Conservation (phyloP, 2,113 vertebrate genomes). For the Gadus chalcogrammus region DNA sequence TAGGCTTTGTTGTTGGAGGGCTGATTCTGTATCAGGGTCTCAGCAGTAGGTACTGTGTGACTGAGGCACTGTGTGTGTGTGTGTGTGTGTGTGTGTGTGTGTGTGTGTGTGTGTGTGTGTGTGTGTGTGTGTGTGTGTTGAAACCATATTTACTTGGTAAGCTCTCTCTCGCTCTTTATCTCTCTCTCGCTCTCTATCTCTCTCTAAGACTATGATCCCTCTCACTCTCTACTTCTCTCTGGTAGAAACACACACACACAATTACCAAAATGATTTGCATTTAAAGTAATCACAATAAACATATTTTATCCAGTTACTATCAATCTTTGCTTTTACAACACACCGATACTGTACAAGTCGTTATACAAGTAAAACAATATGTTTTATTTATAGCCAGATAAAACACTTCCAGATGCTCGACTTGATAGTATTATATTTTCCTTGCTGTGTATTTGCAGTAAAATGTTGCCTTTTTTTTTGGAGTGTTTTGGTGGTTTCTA, state of each 20-base stretch:
- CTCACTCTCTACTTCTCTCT: slow-evolving; percentile 3
- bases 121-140: slow-evolving; percentile 17
- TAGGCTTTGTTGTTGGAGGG: slow-evolving; percentile 65
- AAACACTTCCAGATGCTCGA: too few relatives aligned
- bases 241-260: slow-evolving; percentile 36
- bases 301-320: too few relatives aligned
- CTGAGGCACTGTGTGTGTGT: slow-evolving; percentile 36
- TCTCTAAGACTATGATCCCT: slow-evolving; percentile 26
- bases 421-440: too few relatives aligned
- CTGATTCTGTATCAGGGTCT: slow-evolving; percentile 59
- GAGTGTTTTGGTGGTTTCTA: too few relatives aligned
- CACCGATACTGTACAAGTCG: too few relatives aligned
- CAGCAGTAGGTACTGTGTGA: slow-evolving; percentile 65
- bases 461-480: too few relatives aligned
- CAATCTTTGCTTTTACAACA: too few relatives aligned
- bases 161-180: slow-evolving; percentile 51
- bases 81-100: slow-evolving; percentile 29
- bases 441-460: too few relatives aligned
- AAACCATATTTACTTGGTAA: slow-evolving; percentile 71
- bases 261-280: too few relatives aligned
- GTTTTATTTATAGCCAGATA: too few relatives aligned
- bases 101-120: background rate
- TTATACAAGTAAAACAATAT: too few relatives aligned
- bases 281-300: too few relatives aligned
- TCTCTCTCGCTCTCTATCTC: slow-evolving; percentile 11